Evolutionary conservation across 2,888 invertebrate genomes (phyloP).

Genomic region (Boloria euphrosyne): DNA sequence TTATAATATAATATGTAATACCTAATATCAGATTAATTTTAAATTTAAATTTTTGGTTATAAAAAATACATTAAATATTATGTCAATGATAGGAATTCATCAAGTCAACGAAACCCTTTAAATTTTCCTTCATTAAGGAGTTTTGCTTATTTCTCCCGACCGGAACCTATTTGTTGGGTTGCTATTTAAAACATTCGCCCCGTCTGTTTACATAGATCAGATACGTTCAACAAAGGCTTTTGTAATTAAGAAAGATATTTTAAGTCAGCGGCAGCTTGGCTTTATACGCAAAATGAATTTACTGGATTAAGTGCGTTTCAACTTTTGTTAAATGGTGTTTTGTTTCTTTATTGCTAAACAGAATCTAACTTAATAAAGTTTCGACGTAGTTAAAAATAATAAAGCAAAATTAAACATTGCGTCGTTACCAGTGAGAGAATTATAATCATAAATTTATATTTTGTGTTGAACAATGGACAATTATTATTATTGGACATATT

Average conservation of each 20-base stretch:
- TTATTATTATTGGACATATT: constrained; percentile 40
- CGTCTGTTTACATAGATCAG: constrained; percentile 82
- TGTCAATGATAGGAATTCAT: constrained; percentile 22
- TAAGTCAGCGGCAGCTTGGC: constrained; percentile 80
- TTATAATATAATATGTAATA: no score
- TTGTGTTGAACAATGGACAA: constrained; percentile 42
- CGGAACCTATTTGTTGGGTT: constrained; percentile 79
- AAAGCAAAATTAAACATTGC: constrained; percentile 32
- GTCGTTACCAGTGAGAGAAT: constrained; percentile 35
- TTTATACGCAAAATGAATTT: constrained; percentile 80
- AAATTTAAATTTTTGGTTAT: neutral
- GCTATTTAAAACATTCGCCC: constrained; percentile 81
- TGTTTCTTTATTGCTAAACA: constrained; percentile 45
- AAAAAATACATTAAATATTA: neutral
- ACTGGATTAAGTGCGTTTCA: constrained; percentile 74
- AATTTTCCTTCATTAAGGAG: constrained; percentile 72
- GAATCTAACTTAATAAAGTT: constrained; percentile 41
- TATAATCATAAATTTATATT: constrained; percentile 40
- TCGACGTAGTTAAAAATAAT: constrained; percentile 32
- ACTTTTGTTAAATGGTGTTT: constrained; percentile 59
- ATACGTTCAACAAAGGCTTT: constrained; percentile 82
- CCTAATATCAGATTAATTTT: neutral
- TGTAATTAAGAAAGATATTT: constrained; percentile 83
- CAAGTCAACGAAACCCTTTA: constrained; percentile 55
- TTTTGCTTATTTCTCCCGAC: constrained; percentile 73